These are phyloP conservation scores for Acrobasis repandana DNA, from an alignment of 2,888 invertebrate species.

Conservation along the genomic window DNA sequence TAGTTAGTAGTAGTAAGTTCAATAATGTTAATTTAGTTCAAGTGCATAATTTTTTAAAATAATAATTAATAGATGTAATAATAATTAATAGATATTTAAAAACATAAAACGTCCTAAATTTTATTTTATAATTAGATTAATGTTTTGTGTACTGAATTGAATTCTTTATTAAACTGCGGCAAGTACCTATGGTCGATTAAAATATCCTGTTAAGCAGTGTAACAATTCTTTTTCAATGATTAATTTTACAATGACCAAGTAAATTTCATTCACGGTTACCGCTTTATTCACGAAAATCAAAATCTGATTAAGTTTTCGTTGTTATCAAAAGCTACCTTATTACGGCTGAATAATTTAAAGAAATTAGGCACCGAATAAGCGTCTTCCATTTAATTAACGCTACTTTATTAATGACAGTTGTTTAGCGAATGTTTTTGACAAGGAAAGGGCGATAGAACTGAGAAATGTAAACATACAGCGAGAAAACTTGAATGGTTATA, in stretches of 20 bases:
- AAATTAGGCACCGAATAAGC: constrained; percentile 19
- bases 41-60: too few relatives aligned
- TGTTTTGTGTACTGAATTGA: too few relatives aligned
- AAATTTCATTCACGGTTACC: neutral
- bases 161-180: too few relatives aligned
- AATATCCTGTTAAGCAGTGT: too few relatives aligned
- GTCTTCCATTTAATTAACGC: constrained; percentile 25
- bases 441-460: constrained; percentile 32
- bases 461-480: constrained; percentile 40
- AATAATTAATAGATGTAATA: too few relatives aligned
- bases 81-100: too few relatives aligned
- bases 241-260: neutral
- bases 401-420: constrained; percentile 44
- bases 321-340: constrained; percentile 18
- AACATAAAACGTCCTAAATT: too few relatives aligned
- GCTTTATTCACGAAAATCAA: constrained; percentile 6
- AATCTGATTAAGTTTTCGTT: constrained; percentile 11
- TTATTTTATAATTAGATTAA: too few relatives aligned
- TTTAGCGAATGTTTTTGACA: constrained; percentile 37
- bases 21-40: too few relatives aligned
- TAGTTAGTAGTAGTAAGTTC: too few relatives aligned
- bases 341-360: constrained; percentile 20
- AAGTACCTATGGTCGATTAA: too few relatives aligned
- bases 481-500: constrained; percentile 46
- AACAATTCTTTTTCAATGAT: neutral